Conservation (phyloP, 1,140 invertebrate species). For the Prorops nasuta region DNA sequence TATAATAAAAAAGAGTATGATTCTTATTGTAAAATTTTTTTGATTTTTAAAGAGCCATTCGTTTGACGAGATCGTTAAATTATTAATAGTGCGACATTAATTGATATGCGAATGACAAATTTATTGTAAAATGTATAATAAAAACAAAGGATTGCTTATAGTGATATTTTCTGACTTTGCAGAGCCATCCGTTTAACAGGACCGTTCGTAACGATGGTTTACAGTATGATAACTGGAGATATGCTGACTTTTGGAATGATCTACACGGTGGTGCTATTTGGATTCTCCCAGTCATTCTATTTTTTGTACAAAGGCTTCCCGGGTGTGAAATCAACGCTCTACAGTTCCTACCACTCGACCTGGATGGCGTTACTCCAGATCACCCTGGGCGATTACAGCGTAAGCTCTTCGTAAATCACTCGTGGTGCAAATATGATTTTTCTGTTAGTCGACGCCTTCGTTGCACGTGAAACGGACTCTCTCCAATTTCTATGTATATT, state of each 20-base stretch:
- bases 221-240: conserved; percentile 96
- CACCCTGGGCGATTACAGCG: conserved; percentile 96
- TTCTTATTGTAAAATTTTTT: no score
- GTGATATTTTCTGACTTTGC: conserved; percentile 48
- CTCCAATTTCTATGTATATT: no score
- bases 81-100: no score
- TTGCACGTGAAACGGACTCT: no score
- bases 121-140: no score
- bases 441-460: no score
- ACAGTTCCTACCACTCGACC: conserved; percentile 82
- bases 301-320: conserved; percentile 94
- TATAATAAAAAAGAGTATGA: no score
- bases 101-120: no score
- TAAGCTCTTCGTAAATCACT: conserved; percentile 65
- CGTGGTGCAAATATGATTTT: no score
- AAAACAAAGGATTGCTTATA: no score
- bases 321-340: conserved; percentile 74
- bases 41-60: no score
- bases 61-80: no score
- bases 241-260: conserved; percentile 98
- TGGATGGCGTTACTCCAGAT: conserved; percentile 99
- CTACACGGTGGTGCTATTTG: conserved; percentile 88
- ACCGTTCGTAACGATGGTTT: conserved; percentile 98
- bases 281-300: conserved; percentile 95
- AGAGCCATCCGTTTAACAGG: conserved; percentile 92